phyloP scores from a whole-genome alignment of 2,888 invertebrate species.

The Tanypteryx hageni region DNA sequence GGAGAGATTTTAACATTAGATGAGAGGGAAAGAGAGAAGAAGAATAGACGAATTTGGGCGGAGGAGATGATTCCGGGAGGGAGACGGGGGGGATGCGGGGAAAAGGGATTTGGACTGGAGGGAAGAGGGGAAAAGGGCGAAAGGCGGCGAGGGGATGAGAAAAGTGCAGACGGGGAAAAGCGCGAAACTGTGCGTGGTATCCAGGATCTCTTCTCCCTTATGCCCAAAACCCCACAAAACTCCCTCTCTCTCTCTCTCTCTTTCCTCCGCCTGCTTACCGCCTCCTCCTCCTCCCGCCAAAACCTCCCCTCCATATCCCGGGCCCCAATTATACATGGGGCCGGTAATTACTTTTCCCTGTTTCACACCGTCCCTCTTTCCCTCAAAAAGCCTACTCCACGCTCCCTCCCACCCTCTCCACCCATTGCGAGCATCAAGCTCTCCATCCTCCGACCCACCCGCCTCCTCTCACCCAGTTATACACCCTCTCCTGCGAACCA shows the following conservation, averaged over 20 bases:
- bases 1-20: conserved; percentile 6
- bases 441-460: neutral
- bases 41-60: neutral
- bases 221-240: conserved; percentile 34
- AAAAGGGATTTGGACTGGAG: neutral
- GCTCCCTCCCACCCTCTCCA: neutral
- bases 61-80: neutral
- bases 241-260: neutral
- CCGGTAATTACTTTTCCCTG: conserved; percentile 64
- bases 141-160: neutral
- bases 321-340: conserved; percentile 59
- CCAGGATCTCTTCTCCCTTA: neutral
- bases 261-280: neutral
- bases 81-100: neutral
- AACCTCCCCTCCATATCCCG: neutral
- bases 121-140: neutral
- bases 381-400: conserved; percentile 50
- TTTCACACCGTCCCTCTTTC: conserved; percentile 50
- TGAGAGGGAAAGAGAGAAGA: neutral
- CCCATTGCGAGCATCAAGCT: neutral
- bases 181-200: conserved; percentile 19
- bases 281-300: neutral
- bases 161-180: neutral
- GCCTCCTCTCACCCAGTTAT: neutral
- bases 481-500: neutral